Percentiles rank a stretch among this genome's conserved stretches.
Evolutionary conservation across 2,797 vertebrate species (phyloP).

Genomic region (Manis crassicaudata): DNA sequence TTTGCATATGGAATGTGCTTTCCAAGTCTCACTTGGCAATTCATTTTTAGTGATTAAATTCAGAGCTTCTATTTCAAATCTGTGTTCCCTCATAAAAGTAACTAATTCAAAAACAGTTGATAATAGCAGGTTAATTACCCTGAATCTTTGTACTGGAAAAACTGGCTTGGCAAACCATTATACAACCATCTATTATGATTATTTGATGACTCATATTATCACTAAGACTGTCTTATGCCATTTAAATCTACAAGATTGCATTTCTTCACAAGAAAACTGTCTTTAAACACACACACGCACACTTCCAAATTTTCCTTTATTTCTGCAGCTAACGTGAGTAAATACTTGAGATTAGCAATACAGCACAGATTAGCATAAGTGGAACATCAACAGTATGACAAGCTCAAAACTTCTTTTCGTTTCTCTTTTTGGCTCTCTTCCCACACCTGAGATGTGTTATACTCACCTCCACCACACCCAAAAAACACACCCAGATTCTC

Average conservation of each 20-base stretch:
- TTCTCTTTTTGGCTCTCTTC: constrained; percentile 31
- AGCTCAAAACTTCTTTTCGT: neutral
- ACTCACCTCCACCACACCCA: constrained; percentile 56
- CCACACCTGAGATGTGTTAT: neutral
- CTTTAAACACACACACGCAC: neutral
- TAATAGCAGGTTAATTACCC: constrained; percentile 56
- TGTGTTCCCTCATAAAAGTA: constrained; percentile 47
- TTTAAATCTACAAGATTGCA: constrained; percentile 59
- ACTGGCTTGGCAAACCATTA: constrained; percentile 59
- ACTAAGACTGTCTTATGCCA: neutral
- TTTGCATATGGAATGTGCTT: neutral
- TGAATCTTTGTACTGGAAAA: constrained; percentile 54
- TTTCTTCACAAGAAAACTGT: constrained; percentile 40
- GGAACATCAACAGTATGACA: neutral
- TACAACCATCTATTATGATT: constrained; percentile 22
- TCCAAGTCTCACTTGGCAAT: neutral
- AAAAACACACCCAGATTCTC: constrained; percentile 59
- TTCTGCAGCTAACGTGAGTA: neutral
- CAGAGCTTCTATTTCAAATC: constrained; percentile 41
- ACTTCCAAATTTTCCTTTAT: neutral
- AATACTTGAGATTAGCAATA: neutral
- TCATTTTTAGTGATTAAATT: constrained; percentile 28
- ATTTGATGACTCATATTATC: constrained; percentile 52
- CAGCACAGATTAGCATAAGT: neutral
- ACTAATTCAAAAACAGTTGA: constrained; percentile 24